These are phyloP conservation scores for Erannis defoliaria DNA, from an alignment of 2,888 invertebrate species.

Conservation along the genomic window DNA sequence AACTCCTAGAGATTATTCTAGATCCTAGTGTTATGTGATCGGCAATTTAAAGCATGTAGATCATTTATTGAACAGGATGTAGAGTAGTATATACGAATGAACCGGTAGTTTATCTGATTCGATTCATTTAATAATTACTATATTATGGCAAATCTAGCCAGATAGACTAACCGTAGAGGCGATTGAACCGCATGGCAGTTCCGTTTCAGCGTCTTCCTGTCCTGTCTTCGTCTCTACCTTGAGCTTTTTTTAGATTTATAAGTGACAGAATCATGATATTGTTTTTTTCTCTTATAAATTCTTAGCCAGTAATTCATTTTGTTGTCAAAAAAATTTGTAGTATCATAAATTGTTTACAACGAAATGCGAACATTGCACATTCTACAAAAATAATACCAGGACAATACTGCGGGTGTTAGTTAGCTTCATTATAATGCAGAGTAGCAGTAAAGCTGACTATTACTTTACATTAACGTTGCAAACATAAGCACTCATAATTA, in stretches of 20 bases:
- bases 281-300: too few relatives aligned
- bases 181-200: background rate
- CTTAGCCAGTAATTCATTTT: too few relatives aligned
- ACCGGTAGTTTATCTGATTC: constrained; percentile 4
- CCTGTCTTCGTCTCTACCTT: too few relatives aligned
- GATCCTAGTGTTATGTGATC: constrained; percentile 25
- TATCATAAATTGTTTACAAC: too few relatives aligned
- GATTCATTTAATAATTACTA: background rate
- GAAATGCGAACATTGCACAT: too few relatives aligned
- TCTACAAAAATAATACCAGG: too few relatives aligned
- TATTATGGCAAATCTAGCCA: background rate
- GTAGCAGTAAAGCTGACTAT: too few relatives aligned
- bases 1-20: constrained; percentile 18
- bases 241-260: too few relatives aligned
- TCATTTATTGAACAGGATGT: constrained; percentile 52
- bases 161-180: background rate
- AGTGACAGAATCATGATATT: too few relatives aligned
- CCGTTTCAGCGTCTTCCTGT: background rate
- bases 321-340: too few relatives aligned
- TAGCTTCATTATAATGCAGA: too few relatives aligned
- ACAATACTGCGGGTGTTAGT: too few relatives aligned
- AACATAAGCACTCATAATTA: constrained; percentile 12
- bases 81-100: constrained; percentile 41
- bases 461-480: constrained; percentile 14
- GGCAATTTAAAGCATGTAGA: constrained; percentile 29